A percentile compares a stretch with the other conserved stretches of the same genome.
phyloP scores from a whole-genome alignment of 2,797 vertebrate genomes.

The Anguilla marmorata region DNA sequence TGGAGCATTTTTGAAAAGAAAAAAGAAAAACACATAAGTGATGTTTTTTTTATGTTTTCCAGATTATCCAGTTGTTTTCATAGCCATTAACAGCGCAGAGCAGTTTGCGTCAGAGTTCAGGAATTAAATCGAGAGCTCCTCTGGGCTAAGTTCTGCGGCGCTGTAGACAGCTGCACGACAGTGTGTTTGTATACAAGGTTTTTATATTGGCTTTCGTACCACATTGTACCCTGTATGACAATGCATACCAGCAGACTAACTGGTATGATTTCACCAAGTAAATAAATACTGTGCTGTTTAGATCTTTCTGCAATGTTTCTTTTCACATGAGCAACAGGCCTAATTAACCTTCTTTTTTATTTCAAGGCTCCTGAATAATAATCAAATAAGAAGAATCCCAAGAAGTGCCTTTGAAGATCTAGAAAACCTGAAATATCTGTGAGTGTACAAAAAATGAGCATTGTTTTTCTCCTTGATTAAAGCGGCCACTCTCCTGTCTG shows the following conservation, averaged over 20 bases:
- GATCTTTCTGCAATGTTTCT: neutral
- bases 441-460: slow-evolving; percentile 62
- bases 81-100: slow-evolving; percentile 21
- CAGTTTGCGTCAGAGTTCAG: slow-evolving; percentile 32
- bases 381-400: slow-evolving; percentile 91
- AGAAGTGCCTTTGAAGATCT: slow-evolving; percentile 90
- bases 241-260: neutral
- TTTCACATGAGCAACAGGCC: neutral
- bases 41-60: neutral
- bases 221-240: slow-evolving; percentile 13
- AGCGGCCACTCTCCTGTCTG: neutral
- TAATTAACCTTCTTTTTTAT: slow-evolving; percentile 43
- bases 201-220: slow-evolving; percentile 11
- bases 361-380: slow-evolving; percentile 94
- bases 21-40: neutral
- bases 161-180: neutral
- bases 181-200: slow-evolving; percentile 18
- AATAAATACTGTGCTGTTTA: neutral
- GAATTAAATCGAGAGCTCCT: slow-evolving; percentile 19
- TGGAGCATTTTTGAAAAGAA: neutral
- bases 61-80: neutral
- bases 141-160: slow-evolving; percentile 2
- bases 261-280: neutral
- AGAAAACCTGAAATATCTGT: slow-evolving; percentile 99
- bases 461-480: neutral